Percentiles rank a stretch among this genome's conserved stretches.
phyloP scores from a whole-genome alignment of 2,888 invertebrate genomes.

The Eledona agricola region DNA sequence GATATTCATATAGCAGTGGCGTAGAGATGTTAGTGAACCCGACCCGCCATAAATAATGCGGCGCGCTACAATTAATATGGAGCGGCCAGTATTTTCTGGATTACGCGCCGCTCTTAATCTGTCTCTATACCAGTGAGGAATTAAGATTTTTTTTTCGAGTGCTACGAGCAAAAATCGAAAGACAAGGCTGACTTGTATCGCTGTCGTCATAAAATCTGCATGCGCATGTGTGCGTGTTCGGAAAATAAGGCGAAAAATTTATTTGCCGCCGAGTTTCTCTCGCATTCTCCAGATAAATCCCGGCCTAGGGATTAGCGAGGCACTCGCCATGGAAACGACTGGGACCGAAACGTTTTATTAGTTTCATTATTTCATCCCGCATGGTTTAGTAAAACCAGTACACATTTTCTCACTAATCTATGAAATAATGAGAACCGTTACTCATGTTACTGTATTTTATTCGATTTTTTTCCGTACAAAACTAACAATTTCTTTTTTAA shows the following conservation, averaged over 20 bases:
- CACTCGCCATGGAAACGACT: no score
- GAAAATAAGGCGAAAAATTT: constrained; percentile 12
- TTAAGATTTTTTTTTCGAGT: constrained; percentile 22
- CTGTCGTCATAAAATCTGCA: constrained; percentile 43
- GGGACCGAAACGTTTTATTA: no score
- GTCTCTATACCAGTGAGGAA: constrained; percentile 25
- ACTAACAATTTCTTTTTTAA: no score
- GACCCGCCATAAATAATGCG: constrained; percentile 36
- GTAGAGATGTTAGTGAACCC: constrained; percentile 53
- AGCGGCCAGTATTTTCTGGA: constrained; percentile 34
- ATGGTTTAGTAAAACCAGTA: no score
- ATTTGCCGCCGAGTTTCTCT: constrained; percentile 15
- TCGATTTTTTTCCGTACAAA: no score
- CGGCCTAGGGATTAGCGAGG: no score
- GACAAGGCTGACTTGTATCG: constrained; percentile 46
- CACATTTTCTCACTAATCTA: no score
- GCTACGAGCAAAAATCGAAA: constrained; percentile 37
- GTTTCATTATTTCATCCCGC: no score
- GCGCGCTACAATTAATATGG: constrained; percentile 36
- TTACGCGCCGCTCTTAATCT: constrained; percentile 34
- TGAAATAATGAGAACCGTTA: no score
- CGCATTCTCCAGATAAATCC: constrained; percentile 12
- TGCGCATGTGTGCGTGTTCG: constrained; percentile 10
- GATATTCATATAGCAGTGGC: constrained; percentile 59
- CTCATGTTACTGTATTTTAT: no score